These are phyloP conservation scores for Siderastrea siderea DNA, from an alignment of 92 coral and sea anemone species.

Conservation along the genomic window DNA sequence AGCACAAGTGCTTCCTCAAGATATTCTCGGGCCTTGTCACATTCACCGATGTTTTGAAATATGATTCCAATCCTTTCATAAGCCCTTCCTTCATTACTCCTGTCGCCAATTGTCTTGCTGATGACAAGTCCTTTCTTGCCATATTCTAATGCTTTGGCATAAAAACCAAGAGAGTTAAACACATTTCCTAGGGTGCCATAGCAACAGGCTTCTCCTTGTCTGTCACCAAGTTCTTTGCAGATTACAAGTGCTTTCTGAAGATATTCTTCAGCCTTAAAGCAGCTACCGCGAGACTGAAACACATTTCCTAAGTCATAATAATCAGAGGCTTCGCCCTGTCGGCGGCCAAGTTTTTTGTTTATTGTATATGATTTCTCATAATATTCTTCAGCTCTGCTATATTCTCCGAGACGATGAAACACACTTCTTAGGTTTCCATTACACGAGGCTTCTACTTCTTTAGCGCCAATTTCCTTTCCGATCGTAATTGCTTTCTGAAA, in stretches of 20 bases:
- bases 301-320: no score
- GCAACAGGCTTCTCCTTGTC: no score
- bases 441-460: conserved; percentile 17
- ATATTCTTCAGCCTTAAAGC: no score
- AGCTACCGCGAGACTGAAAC: no score
- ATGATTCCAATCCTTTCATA: conserved; percentile 31
- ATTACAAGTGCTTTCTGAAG: no score
- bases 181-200: no score
- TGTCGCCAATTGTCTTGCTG: conserved; percentile 23
- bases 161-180: no score
- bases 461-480: conserved; percentile 18
- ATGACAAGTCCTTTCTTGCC: not conserved
- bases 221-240: no score
- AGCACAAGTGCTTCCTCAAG: conserved; percentile 3
- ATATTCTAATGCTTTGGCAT: no score
- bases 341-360: no score
- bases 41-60: conserved; percentile 20
- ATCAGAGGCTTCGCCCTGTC: no score
- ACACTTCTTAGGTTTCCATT: conserved; percentile 37
- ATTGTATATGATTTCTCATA: not conserved
- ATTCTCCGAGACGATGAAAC: conserved; percentile 29
- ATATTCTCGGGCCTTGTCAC: conserved; percentile 17
- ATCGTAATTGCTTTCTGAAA: conserved; percentile 17
- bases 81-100: conserved; percentile 12
- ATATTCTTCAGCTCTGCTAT: conserved; percentile 17